Evolutionary conservation across 2,888 invertebrate species (phyloP).

Genomic region (Xestobium rufovillosum): DNA sequence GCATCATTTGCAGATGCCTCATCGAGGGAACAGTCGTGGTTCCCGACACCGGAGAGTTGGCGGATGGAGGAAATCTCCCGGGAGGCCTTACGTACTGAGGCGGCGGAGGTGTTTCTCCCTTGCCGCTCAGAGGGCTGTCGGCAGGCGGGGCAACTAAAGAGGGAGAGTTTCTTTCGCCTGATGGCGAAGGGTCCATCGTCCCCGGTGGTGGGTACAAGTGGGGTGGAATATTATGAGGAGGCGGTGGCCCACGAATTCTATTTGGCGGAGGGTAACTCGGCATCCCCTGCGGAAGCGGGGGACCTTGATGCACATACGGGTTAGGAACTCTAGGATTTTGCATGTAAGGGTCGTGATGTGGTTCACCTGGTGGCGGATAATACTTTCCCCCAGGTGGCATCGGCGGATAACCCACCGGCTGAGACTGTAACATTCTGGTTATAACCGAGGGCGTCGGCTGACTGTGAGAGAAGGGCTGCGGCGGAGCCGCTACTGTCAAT

Average conservation of each 20-base stretch:
- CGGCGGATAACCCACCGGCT: conserved; percentile 29
- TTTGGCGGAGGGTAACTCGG: conserved; percentile 22
- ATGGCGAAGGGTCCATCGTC: conserved; percentile 49
- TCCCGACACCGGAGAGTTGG: conserved; percentile 34
- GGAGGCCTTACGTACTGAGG: conserved; percentile 13
- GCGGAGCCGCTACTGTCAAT: conserved; percentile 43
- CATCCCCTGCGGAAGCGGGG: too few relatives aligned
- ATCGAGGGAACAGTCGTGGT: conserved; percentile 38
- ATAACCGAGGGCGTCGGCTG: conserved; percentile 52
- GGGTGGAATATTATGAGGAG: conserved; percentile 31
- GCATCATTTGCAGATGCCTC: too few relatives aligned
- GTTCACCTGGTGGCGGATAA: too few relatives aligned
- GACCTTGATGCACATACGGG: too few relatives aligned
- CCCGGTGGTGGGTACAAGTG: conserved; percentile 45
- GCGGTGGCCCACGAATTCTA: conserved; percentile 24
- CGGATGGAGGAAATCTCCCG: conserved; percentile 16
- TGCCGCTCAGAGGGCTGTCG: conserved; percentile 10
- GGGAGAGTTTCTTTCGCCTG: conserved; percentile 40
- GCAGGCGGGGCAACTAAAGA: conserved; percentile 29
- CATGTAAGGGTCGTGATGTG: too few relatives aligned
- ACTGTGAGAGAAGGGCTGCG: conserved; percentile 47
- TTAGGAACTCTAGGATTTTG: too few relatives aligned
- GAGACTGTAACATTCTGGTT: conserved; percentile 53
- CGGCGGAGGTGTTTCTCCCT: conserved; percentile 11
- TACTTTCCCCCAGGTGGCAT: conserved; percentile 4